These are phyloP conservation scores for Gastracanthus pulcherrimus DNA, from an alignment of 2,888 invertebrate genomes.

Conservation along the genomic window DNA sequence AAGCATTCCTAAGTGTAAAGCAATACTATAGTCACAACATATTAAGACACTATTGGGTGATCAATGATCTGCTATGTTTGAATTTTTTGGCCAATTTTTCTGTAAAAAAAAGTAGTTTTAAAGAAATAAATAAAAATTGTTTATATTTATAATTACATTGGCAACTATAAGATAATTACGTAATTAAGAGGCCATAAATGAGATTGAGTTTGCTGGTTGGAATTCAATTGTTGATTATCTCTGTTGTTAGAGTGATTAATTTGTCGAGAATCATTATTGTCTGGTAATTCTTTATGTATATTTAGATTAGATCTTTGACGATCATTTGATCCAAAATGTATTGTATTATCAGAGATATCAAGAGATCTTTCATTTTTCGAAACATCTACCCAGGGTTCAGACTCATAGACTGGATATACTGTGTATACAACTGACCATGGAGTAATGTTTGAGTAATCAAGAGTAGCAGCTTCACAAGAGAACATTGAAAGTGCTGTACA, in stretches of 20 bases:
- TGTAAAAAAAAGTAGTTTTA: conserved; percentile 17
- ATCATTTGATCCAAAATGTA: conserved; percentile 1
- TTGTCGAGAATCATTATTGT: conserved; percentile 11
- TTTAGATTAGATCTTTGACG: background rate
- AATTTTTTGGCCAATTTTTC: conserved; percentile 39
- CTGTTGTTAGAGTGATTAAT: background rate
- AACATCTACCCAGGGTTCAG: conserved; percentile 29
- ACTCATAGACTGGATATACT: conserved; percentile 34
- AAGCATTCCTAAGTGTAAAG: background rate
- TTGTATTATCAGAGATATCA: conserved; percentile 1
- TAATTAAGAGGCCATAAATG: conserved; percentile 23
- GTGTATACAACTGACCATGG: conserved; percentile 40
- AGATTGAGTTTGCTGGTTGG: conserved; percentile 10
- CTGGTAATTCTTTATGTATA: background rate
- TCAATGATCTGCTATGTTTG: conserved; percentile 10
- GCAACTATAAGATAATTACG: conserved; percentile 14
- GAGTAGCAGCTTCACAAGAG: conserved; percentile 20
- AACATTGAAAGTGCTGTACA: conserved; percentile 24
- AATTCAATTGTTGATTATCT: conserved; percentile 8
- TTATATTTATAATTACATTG: background rate
- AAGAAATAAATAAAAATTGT: background rate
- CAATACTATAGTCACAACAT: background rate
- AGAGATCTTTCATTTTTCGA: conserved; percentile 30
- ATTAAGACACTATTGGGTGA: background rate
- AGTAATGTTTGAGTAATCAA: conserved; percentile 48